Evolutionary conservation across 2,888 invertebrate species (phyloP), one percentile per base, ranked within the genome.

Genomic region (Tetanocera ferruginea): DNA sequence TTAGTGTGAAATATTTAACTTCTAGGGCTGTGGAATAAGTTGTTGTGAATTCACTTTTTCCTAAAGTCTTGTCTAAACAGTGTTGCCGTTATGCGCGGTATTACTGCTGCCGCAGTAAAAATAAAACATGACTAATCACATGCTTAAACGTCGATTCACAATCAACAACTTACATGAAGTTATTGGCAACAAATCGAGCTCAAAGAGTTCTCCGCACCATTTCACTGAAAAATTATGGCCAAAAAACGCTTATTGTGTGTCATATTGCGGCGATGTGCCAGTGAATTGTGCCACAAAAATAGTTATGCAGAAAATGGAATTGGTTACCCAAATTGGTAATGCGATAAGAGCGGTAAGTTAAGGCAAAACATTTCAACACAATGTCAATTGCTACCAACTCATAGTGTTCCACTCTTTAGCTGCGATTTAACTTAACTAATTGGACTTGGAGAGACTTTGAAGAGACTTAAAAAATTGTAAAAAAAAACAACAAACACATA

Each of bases 161-260:
- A 43, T 23, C 67, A 69, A 19, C 37, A 31, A 43, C 67, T 34
- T 52, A 19, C 31, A 31, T 4, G 34, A n/a, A 23, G 71, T 55
- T 25, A 51, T 19, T 52, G n/a, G 55, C 71, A 72, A 57, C 57
- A 17, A 31, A 43, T 14, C 57, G 37, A 57, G 9, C 37, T 37
- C 60, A 19, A 37, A 43, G 23, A 3, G n/a, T 9, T 34, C 19
- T 66, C 31, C 5, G 49, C 25, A 23, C 17, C 60, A 62, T 62
- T 73, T 60, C 6, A 17, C 9, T n/a, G n/a, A 8, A 43, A 70
- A 55, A 70, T 76, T 70, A 76, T 62, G 76, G 17, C 70, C 25
- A 28, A 70, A 64, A 69, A 62, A 19, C 62, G 60, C 8, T 28
- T 34, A 76, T 76, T 57, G 73, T 49, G 62, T 73, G 73, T 73